Evolutionary conservation across 2,797 vertebrate genomes (phyloP), one percentile per base, ranked within the genome.

Genomic region (Pogoniulus pusillus): DNA sequence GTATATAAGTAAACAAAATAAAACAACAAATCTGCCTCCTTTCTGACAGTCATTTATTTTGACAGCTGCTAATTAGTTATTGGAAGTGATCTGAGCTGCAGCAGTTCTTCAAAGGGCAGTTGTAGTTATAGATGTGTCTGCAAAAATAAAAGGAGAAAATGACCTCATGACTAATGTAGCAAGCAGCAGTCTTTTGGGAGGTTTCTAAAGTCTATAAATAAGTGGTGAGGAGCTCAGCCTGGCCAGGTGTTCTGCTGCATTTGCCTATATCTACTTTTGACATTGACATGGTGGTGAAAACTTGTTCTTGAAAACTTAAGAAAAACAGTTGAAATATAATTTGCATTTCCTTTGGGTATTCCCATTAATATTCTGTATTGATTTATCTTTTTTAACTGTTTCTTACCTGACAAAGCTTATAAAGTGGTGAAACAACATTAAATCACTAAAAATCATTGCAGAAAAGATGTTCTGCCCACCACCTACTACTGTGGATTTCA

Each of bases 31-130:
- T 6, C 37, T 47, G 13, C 10, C 5, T 10, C 7, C 15, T 77
- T 93, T 80, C 34, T 69, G 27, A 81, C 59, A 23, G 6, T 90
- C 30, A 27, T 78, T 85, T 87, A 53, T 75, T 91, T 65, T 89
- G 73, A 72, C 27, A 65, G 37, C 47, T 80, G 7, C 39, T 82
- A 55, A 29, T 27, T 58, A 83, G 34, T 9, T 82, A 75, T 68
- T 53, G 65, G 64, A 83, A 90, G 19, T 30, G 24, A 72, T 35
- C 22, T 47, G 66, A 41, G 18, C 41, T 74, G 23, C n/a, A 62
- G 16, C 23, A 55, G 24, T 63, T 83, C 47, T 83, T 74, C 37
- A 85, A 65, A 83, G 4, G 34, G 3, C 8, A 30, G 78, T 85
- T 74, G 10, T 57, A 65, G 75, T 74, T 69, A 55, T 12, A 54